Conservation (phyloP, 2,888 invertebrate species). For the Leptogaster cylindrica region DNA sequence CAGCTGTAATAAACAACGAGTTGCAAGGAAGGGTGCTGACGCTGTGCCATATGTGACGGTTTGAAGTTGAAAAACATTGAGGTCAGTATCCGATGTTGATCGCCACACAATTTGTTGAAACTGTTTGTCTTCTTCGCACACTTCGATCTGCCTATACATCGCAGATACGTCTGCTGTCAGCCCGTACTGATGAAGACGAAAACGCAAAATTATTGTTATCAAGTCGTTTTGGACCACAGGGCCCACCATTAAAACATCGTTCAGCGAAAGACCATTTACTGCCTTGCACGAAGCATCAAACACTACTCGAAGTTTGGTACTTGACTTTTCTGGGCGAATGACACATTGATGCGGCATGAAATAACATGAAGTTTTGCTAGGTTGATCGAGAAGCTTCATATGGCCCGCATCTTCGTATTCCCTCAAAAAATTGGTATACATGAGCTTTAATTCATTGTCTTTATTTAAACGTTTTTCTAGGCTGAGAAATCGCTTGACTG, state of each 20-base stretch:
- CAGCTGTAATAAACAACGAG: neutral
- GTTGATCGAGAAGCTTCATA: no score
- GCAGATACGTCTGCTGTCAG: neutral
- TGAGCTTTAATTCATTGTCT: neutral
- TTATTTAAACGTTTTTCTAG: neutral
- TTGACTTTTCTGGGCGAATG: constrained; percentile 34
- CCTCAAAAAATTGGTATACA: constrained; percentile 29
- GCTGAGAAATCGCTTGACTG: neutral
- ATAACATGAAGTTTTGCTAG: neutral
- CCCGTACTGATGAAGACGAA: no score
- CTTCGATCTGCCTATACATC: constrained; percentile 50
- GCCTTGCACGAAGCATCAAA: no score
- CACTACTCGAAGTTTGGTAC: no score
- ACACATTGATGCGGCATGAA: constrained; percentile 45
- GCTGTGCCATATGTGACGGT: constrained; percentile 31
- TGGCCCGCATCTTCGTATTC: constrained; percentile 20
- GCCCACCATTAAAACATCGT: constrained; percentile 43
- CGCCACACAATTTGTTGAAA: constrained; percentile 25
- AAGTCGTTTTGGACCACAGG: no score
- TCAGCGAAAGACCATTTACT: constrained; percentile 33
- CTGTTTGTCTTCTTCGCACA: neutral
- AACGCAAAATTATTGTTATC: no score
- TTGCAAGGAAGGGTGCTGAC: constrained; percentile 17
- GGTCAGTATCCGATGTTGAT: constrained; percentile 44
- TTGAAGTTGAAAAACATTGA: constrained; percentile 56